phyloP scores from a whole-genome alignment of 2,797 vertebrate species.

The Denticeps clupeoides region DNA sequence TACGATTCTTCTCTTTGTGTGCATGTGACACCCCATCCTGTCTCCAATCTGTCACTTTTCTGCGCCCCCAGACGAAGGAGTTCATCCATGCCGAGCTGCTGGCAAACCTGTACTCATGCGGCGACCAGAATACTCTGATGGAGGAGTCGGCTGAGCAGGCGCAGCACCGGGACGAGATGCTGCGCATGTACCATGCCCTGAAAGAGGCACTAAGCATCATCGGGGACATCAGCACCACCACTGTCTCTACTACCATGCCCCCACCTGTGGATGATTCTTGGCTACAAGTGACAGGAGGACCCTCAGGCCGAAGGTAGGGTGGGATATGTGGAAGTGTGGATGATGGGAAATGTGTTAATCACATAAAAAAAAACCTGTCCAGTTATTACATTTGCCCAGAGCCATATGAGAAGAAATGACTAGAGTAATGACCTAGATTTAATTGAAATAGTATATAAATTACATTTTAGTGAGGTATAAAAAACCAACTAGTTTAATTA shows the following conservation, averaged over 20 bases:
- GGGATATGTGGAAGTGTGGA: background rate
- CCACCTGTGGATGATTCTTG: conserved; percentile 95
- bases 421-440: too few species aligned
- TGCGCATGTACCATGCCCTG: conserved; percentile 86
- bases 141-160: conserved; percentile 87
- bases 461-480: too few species aligned
- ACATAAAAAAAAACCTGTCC: too few species aligned
- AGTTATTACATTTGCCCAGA: too few species aligned
- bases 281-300: conserved; percentile 88
- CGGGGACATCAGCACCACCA: conserved; percentile 89
- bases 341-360: background rate
- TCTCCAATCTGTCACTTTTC: conserved; percentile 2
- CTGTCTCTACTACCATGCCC: conserved; percentile 78
- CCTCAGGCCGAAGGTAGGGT: conserved; percentile 78
- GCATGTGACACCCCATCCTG: conserved; percentile 6
- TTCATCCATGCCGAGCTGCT: conserved; percentile 86
- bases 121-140: conserved; percentile 89
- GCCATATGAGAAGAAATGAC: too few species aligned
- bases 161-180: conserved; percentile 82
- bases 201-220: conserved; percentile 84
- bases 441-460: too few species aligned
- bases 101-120: conserved; percentile 85
- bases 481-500: too few species aligned
- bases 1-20: background rate
- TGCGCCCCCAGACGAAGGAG: conserved; percentile 74